Evolutionary conservation across 2,113 vertebrate genomes (phyloP).

Genomic region (Paradoxurus hermaphroditus): DNA sequence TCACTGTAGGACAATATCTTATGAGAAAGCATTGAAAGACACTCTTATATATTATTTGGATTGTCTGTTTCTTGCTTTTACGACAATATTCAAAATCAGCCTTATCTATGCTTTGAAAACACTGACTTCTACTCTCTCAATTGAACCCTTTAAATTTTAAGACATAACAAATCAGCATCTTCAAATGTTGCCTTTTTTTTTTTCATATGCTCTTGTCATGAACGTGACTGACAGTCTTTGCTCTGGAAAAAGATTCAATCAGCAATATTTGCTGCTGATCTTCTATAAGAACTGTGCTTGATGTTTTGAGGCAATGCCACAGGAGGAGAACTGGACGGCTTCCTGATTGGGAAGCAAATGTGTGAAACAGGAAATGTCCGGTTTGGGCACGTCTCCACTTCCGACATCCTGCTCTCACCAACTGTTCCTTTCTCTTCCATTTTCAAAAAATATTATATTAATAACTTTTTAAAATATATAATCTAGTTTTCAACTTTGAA

Average conservation of each 20-base stretch:
- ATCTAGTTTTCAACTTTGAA: neutral
- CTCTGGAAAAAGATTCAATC: neutral
- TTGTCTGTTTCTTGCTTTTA: neutral
- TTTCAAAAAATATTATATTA: neutral
- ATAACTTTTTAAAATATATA: neutral
- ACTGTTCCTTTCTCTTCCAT: neutral
- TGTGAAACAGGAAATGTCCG: neutral
- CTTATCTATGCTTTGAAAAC: neutral
- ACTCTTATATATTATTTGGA: neutral
- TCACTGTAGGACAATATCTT: neutral
- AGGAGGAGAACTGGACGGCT: neutral
- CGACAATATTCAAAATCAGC: neutral
- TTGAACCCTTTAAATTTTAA: neutral
- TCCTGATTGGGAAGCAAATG: neutral
- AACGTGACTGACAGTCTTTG: neutral
- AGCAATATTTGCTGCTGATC: neutral
- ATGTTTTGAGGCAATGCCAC: neutral
- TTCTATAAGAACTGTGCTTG: neutral
- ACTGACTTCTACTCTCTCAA: neutral
- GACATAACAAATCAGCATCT: neutral
- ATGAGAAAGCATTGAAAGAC: neutral
- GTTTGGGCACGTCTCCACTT: neutral
- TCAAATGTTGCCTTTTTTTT: neutral
- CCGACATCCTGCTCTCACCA: neutral
- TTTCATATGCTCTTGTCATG: neutral